Conservation (phyloP, 2,113 vertebrate species). For the cattle (Bos taurus) region DNA sequence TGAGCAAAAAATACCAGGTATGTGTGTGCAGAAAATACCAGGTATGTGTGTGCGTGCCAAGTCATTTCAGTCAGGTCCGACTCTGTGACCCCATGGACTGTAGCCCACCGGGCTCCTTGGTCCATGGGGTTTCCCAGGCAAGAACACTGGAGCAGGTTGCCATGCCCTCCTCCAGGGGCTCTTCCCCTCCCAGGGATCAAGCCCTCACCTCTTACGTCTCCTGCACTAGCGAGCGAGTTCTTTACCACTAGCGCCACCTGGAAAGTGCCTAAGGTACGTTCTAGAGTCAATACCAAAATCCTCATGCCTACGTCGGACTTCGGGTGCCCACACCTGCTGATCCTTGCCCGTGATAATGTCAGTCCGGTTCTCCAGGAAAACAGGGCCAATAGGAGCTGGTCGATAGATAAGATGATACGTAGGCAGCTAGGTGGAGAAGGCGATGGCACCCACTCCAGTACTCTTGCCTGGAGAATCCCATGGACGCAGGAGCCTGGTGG, state of each 20-base stretch:
- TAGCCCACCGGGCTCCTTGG: background rate
- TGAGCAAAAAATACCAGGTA: background rate
- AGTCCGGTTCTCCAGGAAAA: background rate
- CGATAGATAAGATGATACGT: background rate
- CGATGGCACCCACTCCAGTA: too few species aligned
- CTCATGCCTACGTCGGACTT: background rate
- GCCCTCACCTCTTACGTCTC: background rate
- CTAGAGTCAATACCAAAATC: background rate
- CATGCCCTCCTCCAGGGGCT: background rate
- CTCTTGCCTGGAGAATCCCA: too few species aligned
- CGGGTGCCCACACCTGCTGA: background rate
- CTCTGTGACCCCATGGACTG: background rate
- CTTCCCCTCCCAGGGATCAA: background rate
- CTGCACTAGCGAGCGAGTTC: background rate
- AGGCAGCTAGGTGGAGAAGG: background rate
- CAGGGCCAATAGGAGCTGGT: background rate
- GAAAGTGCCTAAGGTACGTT: background rate
- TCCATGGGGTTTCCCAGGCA: background rate
- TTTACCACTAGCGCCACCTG: background rate
- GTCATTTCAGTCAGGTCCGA: rapidly evolving
- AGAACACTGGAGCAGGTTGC: background rate
- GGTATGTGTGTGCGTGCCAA: background rate
- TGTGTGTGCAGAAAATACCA: background rate
- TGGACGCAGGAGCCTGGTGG: too few species aligned
- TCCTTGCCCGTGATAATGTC: background rate